Percentiles rank a stretch among this genome's conserved stretches.
Conservation (phyloP, 2,113 vertebrate species). For the Acrocephalus arundinaceus region DNA sequence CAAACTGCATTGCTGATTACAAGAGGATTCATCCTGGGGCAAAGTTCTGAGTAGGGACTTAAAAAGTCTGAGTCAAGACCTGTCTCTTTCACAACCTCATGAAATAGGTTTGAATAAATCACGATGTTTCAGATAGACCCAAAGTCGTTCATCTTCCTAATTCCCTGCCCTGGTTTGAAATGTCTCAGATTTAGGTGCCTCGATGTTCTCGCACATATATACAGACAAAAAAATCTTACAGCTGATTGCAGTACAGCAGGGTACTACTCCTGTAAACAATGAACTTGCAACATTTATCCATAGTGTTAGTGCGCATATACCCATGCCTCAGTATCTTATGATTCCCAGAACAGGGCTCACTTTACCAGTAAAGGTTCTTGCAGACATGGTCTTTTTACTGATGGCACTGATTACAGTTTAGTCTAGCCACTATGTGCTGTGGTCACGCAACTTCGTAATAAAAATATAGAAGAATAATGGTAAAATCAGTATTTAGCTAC, state of each 20-base stretch:
- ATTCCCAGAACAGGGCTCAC: neutral
- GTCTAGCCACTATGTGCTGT: neutral
- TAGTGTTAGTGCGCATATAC: neutral
- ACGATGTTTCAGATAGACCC: neutral
- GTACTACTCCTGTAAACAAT: neutral
- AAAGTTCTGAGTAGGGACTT: neutral
- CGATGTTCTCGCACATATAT: rapidly evolving
- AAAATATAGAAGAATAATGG: neutral
- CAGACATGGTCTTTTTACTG: neutral
- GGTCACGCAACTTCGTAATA: neutral
- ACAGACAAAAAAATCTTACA: neutral
- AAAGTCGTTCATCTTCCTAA: neutral
- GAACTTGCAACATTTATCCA: neutral
- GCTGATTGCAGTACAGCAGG: neutral
- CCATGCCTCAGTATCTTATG: neutral
- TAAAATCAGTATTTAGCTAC: neutral
- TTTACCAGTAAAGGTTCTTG: neutral
- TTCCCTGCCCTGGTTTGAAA: neutral
- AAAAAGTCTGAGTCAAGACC: neutral
- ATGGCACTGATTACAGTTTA: neutral
- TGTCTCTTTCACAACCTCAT: neutral
- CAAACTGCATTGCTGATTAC: neutral
- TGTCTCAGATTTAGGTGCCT: neutral
- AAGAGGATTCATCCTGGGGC: neutral
- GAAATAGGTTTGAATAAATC: neutral